phyloP scores from a whole-genome alignment of 2,113 vertebrate genomes.

The Opisthocomus hoazin region DNA sequence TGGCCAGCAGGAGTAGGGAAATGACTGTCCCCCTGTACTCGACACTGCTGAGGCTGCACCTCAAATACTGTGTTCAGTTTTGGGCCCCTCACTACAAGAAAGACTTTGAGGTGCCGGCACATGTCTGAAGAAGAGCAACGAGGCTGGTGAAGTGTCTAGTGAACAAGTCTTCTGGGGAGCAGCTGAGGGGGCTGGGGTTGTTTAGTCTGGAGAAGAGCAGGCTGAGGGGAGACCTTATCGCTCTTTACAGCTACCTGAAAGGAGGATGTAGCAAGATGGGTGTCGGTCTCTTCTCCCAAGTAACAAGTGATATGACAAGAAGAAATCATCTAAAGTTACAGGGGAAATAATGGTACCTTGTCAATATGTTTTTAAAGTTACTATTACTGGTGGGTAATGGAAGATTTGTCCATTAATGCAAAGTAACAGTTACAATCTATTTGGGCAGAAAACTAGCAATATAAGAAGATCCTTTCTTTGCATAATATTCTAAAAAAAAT shows the following conservation, averaged over 20 bases:
- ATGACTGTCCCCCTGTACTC: accelerated
- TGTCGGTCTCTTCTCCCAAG: neutral
- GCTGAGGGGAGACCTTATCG: neutral
- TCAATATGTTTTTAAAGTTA: neutral
- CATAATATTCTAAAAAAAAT: neutral
- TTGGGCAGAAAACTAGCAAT: neutral
- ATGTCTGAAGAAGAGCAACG: accelerated
- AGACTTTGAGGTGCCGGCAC: neutral
- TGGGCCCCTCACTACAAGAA: too few species aligned
- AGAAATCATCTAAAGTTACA: neutral
- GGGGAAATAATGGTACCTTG: neutral
- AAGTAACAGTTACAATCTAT: neutral
- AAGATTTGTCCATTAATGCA: neutral
- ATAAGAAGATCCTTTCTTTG: neutral
- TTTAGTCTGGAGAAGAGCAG: neutral
- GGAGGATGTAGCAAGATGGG: neutral
- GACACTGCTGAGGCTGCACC: neutral
- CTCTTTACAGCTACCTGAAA: neutral
- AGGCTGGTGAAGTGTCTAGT: neutral
- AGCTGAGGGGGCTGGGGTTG: neutral
- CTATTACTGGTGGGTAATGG: neutral
- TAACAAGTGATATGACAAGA: neutral
- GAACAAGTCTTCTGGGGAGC: too few species aligned
- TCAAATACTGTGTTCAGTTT: neutral
- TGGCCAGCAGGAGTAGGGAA: neutral